Evolutionary conservation across 37 sponge, comb jelly and placozoan genomes (phyloP).

Genomic region (Lycopodina hypogea): DNA sequence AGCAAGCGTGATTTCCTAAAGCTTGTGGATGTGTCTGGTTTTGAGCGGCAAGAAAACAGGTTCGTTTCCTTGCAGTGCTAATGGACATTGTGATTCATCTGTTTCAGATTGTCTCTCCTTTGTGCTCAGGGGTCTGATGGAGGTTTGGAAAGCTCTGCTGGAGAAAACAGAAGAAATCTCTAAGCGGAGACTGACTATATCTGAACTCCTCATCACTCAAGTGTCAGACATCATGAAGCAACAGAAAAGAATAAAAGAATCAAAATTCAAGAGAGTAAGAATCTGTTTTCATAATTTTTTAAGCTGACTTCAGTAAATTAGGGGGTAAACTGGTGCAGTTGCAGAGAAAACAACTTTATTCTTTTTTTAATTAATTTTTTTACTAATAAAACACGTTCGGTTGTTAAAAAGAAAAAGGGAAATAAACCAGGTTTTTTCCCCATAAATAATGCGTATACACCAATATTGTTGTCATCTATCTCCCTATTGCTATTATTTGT

Average conservation of each 20-base stretch:
- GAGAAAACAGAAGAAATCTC: constrained; percentile 62
- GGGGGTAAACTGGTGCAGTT: too few species aligned
- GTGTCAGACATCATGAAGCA: constrained; percentile 56
- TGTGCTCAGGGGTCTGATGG: constrained; percentile 21
- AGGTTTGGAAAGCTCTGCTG: constrained; percentile 68
- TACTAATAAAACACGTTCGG: too few species aligned
- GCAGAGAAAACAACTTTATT: background rate
- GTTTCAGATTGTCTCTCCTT: background rate
- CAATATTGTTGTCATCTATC: too few species aligned
- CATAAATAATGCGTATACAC: too few species aligned
- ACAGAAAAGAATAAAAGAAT: constrained; percentile 65
- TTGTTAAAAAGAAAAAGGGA: too few species aligned
- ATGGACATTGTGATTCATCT: background rate
- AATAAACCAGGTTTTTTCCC: too few species aligned
- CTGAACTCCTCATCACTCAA: constrained; percentile 49
- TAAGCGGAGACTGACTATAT: constrained; percentile 18
- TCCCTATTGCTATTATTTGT: too few species aligned
- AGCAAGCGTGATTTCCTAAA: constrained; percentile 41
- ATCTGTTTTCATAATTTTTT: too few species aligned
- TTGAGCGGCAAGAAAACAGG: constrained; percentile 64
- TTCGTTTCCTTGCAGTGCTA: constrained; percentile 5
- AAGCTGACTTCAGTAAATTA: too few species aligned
- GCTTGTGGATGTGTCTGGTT: constrained; percentile 38
- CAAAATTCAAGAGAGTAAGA: constrained; percentile 62
- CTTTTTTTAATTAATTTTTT: background rate